Evolutionary conservation across 1,140 invertebrate genomes (phyloP).

Genomic region (Caenorhabditis briggsae): DNA sequence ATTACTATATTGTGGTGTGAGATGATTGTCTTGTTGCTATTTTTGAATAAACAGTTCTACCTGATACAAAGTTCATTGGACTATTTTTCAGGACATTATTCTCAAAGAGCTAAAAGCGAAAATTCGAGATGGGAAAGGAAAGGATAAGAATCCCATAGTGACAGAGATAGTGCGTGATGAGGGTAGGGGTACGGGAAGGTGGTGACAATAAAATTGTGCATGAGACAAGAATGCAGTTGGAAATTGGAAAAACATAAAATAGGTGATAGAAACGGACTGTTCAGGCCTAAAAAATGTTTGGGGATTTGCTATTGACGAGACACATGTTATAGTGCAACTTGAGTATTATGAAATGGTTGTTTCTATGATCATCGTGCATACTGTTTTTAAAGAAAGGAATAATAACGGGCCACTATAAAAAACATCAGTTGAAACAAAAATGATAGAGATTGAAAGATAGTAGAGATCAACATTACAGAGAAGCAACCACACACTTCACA

Average conservation of each 20-base stretch:
- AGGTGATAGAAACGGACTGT: constrained; percentile 21
- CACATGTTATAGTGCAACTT: constrained; percentile 47
- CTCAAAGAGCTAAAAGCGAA: constrained; percentile 49
- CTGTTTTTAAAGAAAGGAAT: background rate
- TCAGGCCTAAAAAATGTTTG: constrained; percentile 19
- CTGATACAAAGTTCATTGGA: constrained; percentile 31
- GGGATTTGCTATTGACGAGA: constrained; percentile 35
- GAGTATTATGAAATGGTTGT: constrained; percentile 53
- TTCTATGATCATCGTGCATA: constrained; percentile 47
- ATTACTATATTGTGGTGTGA: constrained; percentile 11
- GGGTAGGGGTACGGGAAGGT: background rate
- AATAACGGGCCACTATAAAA: background rate
- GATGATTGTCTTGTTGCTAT: background rate
- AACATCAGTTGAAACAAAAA: constrained; percentile 16
- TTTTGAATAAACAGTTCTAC: background rate
- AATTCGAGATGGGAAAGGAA: constrained; percentile 6
- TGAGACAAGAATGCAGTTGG: constrained; percentile 49
- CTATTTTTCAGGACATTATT: constrained; percentile 34
- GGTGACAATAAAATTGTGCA: background rate
- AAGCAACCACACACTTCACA: constrained; percentile 33
- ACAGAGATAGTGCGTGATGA: constrained; percentile 52
- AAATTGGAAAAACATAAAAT: background rate
- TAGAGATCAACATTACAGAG: constrained; percentile 26
- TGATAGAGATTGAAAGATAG: constrained; percentile 43
- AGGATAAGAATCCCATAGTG: constrained; percentile 46